These are phyloP conservation scores for Montipora cactus DNA, from an alignment of 64 coral and sea anemone species.

Conservation along the genomic window DNA sequence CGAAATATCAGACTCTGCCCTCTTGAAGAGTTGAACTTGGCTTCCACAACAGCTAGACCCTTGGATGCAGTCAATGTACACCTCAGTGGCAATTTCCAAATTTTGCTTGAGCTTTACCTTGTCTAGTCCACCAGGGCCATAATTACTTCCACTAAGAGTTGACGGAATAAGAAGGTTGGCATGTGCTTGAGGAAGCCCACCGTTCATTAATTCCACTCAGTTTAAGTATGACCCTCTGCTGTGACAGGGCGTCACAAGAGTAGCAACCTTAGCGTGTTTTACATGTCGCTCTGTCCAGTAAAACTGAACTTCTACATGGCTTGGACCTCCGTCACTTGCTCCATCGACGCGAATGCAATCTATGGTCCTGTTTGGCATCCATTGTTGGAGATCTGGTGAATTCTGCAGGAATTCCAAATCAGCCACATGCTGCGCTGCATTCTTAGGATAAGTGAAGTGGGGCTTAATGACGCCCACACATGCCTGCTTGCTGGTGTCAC, in stretches of 20 bases:
- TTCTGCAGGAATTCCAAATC: slow-evolving; percentile 36
- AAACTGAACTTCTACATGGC: slow-evolving; percentile 49
- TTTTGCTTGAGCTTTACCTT: neutral
- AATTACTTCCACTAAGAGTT: neutral
- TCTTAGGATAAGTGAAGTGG: slow-evolving; percentile 16
- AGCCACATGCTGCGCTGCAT: slow-evolving; percentile 52
- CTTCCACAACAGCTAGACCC: slow-evolving; percentile 11
- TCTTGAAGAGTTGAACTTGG: neutral
- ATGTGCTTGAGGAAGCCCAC: slow-evolving; percentile 5
- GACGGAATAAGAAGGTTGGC: neutral
- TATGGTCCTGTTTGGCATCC: neutral
- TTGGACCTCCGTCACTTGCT: slow-evolving; percentile 1
- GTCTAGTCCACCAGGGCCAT: neutral
- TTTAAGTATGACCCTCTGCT: neutral
- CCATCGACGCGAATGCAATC: too few species aligned
- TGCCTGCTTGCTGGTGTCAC: slow-evolving; percentile 19
- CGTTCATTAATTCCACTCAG: neutral
- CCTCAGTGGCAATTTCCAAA: neutral
- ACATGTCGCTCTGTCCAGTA: neutral
- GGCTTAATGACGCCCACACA: slow-evolving; percentile 20
- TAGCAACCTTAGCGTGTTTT: neutral
- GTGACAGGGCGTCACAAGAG: neutral
- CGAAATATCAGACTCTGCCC: neutral
- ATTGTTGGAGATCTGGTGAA: slow-evolving; percentile 11
- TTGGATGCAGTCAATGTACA: neutral